Percentiles rank a stretch among this genome's conserved stretches.
Conservation (phyloP, 2,113 vertebrate species). For the Microcebus tavaratra region DNA sequence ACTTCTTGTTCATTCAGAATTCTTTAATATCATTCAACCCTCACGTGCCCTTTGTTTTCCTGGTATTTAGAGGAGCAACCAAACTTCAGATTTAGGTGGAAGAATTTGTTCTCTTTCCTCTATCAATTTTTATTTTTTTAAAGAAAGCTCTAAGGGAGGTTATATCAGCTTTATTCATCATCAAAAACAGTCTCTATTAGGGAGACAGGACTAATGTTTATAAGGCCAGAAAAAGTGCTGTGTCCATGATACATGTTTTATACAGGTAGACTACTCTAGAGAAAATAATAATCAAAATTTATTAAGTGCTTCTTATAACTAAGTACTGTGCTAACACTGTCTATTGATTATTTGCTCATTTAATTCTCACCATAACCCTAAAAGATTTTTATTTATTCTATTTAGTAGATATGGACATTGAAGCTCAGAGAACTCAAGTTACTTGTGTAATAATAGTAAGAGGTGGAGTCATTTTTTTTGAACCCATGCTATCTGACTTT, state of each 20-base stretch:
- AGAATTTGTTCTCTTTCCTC: neutral
- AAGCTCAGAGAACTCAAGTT: neutral
- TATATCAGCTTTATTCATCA: neutral
- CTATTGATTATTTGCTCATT: neutral
- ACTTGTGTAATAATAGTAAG: neutral
- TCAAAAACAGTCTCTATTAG: neutral
- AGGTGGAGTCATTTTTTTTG: neutral
- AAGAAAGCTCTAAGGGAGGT: neutral
- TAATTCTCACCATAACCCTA: neutral
- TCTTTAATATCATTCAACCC: neutral
- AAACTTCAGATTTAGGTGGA: neutral
- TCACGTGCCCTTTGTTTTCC: neutral
- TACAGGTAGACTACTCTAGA: neutral
- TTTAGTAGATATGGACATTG: neutral
- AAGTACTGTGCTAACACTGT: neutral
- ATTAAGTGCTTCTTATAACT: neutral
- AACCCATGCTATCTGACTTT: neutral
- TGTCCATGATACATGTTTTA: neutral
- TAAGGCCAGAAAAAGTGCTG: neutral
- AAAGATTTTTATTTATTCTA: neutral
- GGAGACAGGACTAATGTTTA: neutral
- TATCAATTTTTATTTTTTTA: neutral
- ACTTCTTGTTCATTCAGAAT: neutral
- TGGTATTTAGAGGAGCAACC: neutral
- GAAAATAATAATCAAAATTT: neutral